Percentiles rank a stretch among this genome's conserved stretches.
These are phyloP conservation scores for Liodrosophila aerea DNA, from an alignment of 2,888 invertebrate species.

Conservation along the genomic window DNA sequence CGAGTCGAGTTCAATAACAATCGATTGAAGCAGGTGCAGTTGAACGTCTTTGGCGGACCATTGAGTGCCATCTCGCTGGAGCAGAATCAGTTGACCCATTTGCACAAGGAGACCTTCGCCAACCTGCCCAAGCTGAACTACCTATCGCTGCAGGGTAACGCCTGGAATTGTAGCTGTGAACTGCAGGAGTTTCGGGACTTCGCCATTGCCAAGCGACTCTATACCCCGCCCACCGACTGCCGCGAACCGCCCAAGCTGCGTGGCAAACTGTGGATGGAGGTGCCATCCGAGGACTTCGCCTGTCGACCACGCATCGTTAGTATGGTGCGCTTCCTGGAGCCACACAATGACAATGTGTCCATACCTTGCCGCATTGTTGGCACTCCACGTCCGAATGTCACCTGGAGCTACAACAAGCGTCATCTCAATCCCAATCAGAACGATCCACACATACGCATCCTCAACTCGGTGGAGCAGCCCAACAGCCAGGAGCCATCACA, in stretches of 20 bases:
- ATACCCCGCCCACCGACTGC: slow-evolving; percentile 89
- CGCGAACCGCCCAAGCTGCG: slow-evolving; percentile 87
- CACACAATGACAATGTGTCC: slow-evolving; percentile 87
- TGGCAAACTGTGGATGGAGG: slow-evolving; percentile 89
- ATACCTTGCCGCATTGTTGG: slow-evolving; percentile 86
- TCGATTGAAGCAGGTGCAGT: slow-evolving; percentile 86
- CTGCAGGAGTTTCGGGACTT: slow-evolving; percentile 90
- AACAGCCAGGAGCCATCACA: slow-evolving; percentile 30
- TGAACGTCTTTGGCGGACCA: slow-evolving; percentile 87
- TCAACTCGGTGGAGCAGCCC: slow-evolving; percentile 75
- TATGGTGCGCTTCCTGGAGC: slow-evolving; percentile 84
- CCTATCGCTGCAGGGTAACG: slow-evolving; percentile 90
- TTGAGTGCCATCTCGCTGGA: slow-evolving; percentile 88
- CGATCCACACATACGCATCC: slow-evolving; percentile 75
- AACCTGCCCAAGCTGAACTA: slow-evolving; percentile 87
- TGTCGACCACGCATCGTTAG: slow-evolving; percentile 88
- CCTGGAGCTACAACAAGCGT: slow-evolving; percentile 84
- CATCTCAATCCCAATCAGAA: slow-evolving; percentile 67
- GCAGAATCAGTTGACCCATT: slow-evolving; percentile 88
- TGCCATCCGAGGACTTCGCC: slow-evolving; percentile 89
- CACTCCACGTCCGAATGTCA: slow-evolving; percentile 89
- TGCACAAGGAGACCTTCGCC: slow-evolving; percentile 87
- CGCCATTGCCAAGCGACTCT: slow-evolving; percentile 88
- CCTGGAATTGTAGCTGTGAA: slow-evolving; percentile 94
- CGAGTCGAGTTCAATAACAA: slow-evolving; percentile 91